These are phyloP conservation scores for Zaprionus obscuricornis DNA, from an alignment of 2,888 invertebrate species.

Conservation along the genomic window DNA sequence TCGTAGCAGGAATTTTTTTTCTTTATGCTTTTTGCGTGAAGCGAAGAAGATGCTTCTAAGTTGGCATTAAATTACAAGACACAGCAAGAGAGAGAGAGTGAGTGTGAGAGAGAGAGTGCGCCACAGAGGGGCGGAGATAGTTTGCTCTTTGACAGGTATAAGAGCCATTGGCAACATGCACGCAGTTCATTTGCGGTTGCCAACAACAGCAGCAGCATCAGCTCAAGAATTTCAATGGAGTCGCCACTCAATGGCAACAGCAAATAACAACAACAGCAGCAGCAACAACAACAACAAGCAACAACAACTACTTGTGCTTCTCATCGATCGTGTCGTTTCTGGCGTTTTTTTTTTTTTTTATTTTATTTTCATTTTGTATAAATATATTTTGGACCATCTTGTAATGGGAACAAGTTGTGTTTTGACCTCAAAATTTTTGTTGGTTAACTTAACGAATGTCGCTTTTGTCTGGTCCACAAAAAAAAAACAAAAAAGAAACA, in stretches of 20 bases:
- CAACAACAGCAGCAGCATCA: slow-evolving; percentile 15
- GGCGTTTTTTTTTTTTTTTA: not conserved
- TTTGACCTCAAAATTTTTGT: slow-evolving; percentile 68
- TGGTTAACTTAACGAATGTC: slow-evolving; percentile 69
- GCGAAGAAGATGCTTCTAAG: slow-evolving; percentile 59
- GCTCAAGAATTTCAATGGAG: slow-evolving; percentile 69
- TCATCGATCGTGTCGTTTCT: slow-evolving; percentile 19
- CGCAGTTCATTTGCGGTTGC: slow-evolving; percentile 70
- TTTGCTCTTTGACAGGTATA: too few species aligned
- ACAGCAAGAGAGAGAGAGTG: not conserved
- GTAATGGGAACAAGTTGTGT: slow-evolving; percentile 68
- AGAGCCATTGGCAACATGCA: slow-evolving; percentile 40
- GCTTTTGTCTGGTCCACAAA: slow-evolving; percentile 54
- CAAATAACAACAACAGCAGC: slow-evolving; percentile 13
- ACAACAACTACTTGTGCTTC: slow-evolving; percentile 31
- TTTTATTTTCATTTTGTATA: not conserved
- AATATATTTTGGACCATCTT: slow-evolving; percentile 37
- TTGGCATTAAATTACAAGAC: slow-evolving; percentile 71
- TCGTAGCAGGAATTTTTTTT: slow-evolving; percentile 13
- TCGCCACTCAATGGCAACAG: slow-evolving; percentile 25
- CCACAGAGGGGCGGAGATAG: not conserved
- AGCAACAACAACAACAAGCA: slow-evolving; percentile 14
- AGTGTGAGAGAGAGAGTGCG: not conserved
- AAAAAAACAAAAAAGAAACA: slow-evolving; percentile 74
- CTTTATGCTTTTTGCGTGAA: too few species aligned